Percentiles rank a stretch among this genome's conserved stretches.
Conservation (phyloP, 2,113 vertebrate species). For the Protomyctophum bolini region DNA sequence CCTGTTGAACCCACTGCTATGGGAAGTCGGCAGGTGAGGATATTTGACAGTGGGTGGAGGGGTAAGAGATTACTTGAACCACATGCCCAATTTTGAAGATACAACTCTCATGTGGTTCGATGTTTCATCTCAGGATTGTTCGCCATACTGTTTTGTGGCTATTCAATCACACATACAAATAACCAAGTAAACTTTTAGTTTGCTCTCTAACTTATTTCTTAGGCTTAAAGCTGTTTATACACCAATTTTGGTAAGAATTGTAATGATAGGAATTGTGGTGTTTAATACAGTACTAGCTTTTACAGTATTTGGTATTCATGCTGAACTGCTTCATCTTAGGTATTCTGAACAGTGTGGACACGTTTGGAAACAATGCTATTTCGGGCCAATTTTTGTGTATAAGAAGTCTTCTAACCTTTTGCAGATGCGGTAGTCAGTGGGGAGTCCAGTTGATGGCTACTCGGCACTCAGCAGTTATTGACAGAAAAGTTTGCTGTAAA, state of each 20-base stretch:
- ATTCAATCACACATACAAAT: slow-evolving; percentile 3
- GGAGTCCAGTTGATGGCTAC: slow-evolving; percentile 40
- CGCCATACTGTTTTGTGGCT: not conserved
- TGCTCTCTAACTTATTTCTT: too few relatives aligned
- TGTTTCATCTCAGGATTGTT: not conserved
- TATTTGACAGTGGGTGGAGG: too few relatives aligned
- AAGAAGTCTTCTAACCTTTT: slow-evolving; percentile 17
- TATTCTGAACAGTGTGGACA: not conserved
- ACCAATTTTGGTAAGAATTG: not conserved
- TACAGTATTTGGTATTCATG: not conserved
- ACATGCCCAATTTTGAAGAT: too few relatives aligned
- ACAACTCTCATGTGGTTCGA: not conserved
- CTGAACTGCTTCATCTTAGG: not conserved
- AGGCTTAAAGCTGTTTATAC: too few relatives aligned
- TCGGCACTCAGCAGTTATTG: not conserved
- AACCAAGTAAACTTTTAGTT: slow-evolving; percentile 3
- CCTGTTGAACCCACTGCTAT: too few relatives aligned
- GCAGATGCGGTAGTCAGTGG: slow-evolving; percentile 47
- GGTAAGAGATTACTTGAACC: too few relatives aligned
- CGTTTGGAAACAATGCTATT: not conserved
- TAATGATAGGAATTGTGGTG: not conserved
- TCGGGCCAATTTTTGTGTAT: not conserved
- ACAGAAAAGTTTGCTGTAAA: slow-evolving; percentile 18
- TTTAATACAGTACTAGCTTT: not conserved
- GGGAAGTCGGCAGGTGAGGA: too few relatives aligned